phyloP scores from a whole-genome alignment of 1,140 invertebrate species.

The Thalassaphorura encarpata region DNA sequence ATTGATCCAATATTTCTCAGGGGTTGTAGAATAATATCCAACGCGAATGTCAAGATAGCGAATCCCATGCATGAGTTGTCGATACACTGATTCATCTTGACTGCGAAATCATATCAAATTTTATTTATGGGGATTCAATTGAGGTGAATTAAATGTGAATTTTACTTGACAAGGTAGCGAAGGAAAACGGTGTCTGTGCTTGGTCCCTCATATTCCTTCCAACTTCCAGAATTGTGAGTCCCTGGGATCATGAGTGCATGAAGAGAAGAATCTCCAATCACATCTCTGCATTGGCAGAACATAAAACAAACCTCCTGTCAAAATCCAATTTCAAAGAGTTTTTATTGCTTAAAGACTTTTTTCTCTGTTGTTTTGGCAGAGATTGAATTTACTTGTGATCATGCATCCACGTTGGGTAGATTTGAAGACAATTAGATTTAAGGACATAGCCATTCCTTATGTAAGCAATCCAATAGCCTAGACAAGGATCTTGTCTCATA shows the following conservation, averaged over 20 bases:
- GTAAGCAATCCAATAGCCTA: constrained; percentile 44
- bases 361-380: too few species aligned
- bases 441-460: constrained; percentile 42
- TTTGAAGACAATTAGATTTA: constrained; percentile 48
- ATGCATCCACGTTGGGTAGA: constrained; percentile 57
- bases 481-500: constrained; percentile 33
- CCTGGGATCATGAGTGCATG: constrained; percentile 53
- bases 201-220: constrained; percentile 26
- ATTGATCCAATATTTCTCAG: constrained; percentile 35
- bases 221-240: constrained; percentile 58
- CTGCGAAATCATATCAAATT: constrained; percentile 36
- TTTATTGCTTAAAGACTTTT: too few species aligned
- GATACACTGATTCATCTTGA: constrained; percentile 67
- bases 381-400: too few species aligned
- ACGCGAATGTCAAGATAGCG: constrained; percentile 68
- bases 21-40: constrained; percentile 42
- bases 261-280: constrained; percentile 45
- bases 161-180: constrained; percentile 29
- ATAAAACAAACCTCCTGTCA: too few species aligned
- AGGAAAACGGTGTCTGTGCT: constrained; percentile 21
- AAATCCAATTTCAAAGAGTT: not conserved
- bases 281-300: too few species aligned
- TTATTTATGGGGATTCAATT: not conserved
- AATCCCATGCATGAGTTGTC: constrained; percentile 63
- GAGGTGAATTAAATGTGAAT: too few species aligned